These are phyloP conservation scores for Sitodiplosis mosellana DNA, from an alignment of 1,140 invertebrate species.

Conservation along the genomic window DNA sequence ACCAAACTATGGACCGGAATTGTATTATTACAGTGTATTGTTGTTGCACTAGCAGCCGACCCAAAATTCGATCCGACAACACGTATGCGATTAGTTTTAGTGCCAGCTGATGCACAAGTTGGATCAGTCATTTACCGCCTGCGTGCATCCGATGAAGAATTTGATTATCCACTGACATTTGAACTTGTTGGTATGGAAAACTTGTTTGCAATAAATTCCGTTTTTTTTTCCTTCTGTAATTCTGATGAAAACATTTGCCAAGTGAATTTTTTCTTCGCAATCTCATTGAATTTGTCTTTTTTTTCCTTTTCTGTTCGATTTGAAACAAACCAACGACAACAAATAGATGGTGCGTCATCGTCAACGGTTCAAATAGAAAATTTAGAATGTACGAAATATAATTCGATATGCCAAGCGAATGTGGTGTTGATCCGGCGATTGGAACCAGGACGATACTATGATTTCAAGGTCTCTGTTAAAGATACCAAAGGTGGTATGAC, in stretches of 20 bases:
- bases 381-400: slow-evolving; percentile 61
- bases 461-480: slow-evolving; percentile 55
- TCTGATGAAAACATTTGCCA: too few species aligned
- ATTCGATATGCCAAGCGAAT: slow-evolving; percentile 69
- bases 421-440: slow-evolving; percentile 53
- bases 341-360: slow-evolving; percentile 36
- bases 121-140: slow-evolving; percentile 70
- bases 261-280: too few species aligned
- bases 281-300: too few species aligned
- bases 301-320: too few species aligned
- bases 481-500: slow-evolving; percentile 60
- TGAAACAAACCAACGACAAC: too few species aligned
- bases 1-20: background rate
- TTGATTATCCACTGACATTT: slow-evolving; percentile 68
- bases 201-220: slow-evolving; percentile 11
- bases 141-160: slow-evolving; percentile 68
- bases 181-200: slow-evolving; percentile 43
- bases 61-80: slow-evolving; percentile 65
- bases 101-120: slow-evolving; percentile 61
- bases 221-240: too few species aligned
- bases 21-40: background rate
- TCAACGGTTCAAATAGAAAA: slow-evolving; percentile 54
- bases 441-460: slow-evolving; percentile 57
- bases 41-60: slow-evolving; percentile 29
- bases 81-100: slow-evolving; percentile 56